Percentiles rank a stretch among this genome's conserved stretches.
Evolutionary conservation across 1,140 invertebrate species (phyloP).

Genomic region (Zelostemma sp.): DNA sequence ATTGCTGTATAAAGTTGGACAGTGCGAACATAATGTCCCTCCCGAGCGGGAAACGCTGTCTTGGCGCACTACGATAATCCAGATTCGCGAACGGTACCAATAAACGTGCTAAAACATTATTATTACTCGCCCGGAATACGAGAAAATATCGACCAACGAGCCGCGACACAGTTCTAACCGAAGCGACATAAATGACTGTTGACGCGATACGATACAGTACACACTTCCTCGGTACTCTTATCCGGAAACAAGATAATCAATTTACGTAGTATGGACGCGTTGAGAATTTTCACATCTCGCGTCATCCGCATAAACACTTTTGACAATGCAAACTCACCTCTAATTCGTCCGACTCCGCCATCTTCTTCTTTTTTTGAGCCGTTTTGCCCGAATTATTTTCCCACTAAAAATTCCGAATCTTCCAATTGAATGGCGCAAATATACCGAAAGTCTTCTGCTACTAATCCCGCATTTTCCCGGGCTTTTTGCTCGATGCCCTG

Average conservation of each 20-base stretch:
- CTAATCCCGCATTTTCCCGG: background rate
- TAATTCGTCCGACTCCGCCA: slow-evolving; percentile 66
- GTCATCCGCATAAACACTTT: background rate
- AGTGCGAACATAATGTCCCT: slow-evolving; percentile 3
- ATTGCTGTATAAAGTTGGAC: background rate
- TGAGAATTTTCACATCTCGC: slow-evolving; percentile 27
- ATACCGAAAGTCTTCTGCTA: slow-evolving; percentile 3
- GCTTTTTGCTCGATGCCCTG: too few relatives aligned
- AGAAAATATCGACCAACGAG: too few relatives aligned
- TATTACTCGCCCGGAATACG: background rate
- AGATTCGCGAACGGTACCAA: too few relatives aligned
- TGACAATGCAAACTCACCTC: slow-evolving; percentile 59
- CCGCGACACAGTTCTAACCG: slow-evolving; percentile 6
- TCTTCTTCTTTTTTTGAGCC: slow-evolving; percentile 65
- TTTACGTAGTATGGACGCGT: slow-evolving; percentile 10
- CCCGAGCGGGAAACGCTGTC: background rate
- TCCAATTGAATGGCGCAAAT: slow-evolving; percentile 12
- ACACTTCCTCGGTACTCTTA: background rate
- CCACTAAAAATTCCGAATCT: slow-evolving; percentile 17
- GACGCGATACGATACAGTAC: background rate
- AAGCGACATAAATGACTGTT: background rate
- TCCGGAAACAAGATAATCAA: slow-evolving; percentile 12
- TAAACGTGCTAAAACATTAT: background rate
- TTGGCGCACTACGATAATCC: background rate
- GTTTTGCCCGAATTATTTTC: slow-evolving; percentile 32